Conservation (phyloP, 2,888 invertebrate genomes). For the Cephus pygmeus region DNA sequence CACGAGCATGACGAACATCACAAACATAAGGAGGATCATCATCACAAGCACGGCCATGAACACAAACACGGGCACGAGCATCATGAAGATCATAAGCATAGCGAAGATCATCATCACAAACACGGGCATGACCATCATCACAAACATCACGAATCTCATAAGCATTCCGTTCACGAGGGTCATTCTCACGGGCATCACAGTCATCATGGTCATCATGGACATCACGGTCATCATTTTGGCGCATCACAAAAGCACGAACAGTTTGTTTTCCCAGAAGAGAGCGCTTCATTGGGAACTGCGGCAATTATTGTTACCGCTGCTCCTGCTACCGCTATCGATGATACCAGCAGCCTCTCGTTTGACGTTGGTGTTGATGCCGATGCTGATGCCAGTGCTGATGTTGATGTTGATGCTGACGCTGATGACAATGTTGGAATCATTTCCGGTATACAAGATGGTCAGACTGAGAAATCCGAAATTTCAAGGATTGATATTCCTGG, state of each 20-base stretch:
- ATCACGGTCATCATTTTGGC: conserved; percentile 21
- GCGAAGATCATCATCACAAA: conserved; percentile 29
- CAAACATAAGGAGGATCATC: conserved; percentile 45
- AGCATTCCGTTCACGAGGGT: conserved; percentile 44
- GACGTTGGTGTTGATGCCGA: conserved; percentile 20
- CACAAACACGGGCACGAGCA: conserved; percentile 40
- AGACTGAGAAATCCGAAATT: not conserved
- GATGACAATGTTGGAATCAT: not conserved
- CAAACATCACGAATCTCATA: conserved; percentile 46
- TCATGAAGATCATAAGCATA: conserved; percentile 40
- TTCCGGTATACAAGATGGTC: not conserved
- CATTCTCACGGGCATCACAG: conserved; percentile 31
- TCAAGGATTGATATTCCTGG: not conserved
- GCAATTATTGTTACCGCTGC: conserved; percentile 15
- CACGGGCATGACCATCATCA: conserved; percentile 35
- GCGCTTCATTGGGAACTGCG: conserved; percentile 22
- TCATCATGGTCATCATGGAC: conserved; percentile 32
- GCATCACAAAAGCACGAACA: conserved; percentile 43
- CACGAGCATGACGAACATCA: conserved; percentile 36
- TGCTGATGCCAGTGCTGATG: not conserved
- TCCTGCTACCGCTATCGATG: conserved; percentile 20
- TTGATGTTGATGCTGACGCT: not conserved
- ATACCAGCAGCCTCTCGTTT: not conserved
- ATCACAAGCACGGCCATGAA: conserved; percentile 42
- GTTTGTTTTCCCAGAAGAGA: conserved; percentile 47